phyloP scores from a whole-genome alignment of 92 coral and sea anemone genomes.

The Phenganax marumi region DNA sequence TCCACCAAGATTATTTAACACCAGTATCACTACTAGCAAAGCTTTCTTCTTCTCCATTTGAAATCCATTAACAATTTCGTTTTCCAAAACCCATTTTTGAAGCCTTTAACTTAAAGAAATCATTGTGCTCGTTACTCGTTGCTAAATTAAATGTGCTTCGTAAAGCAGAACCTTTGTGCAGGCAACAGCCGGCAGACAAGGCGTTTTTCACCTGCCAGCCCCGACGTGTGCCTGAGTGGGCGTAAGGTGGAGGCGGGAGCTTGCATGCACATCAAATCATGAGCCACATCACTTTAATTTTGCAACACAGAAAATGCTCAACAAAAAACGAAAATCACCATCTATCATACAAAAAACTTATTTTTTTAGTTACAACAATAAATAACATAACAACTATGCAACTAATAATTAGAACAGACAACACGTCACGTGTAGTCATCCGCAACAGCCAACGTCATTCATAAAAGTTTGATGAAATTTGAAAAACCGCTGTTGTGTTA shows the following conservation, averaged over 20 bases:
- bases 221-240: constrained; percentile 1
- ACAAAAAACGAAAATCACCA: too few species aligned
- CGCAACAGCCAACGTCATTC: too few species aligned
- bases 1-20: neutral
- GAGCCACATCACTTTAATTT: neutral
- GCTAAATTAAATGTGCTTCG: neutral
- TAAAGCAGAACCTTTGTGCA: constrained; percentile 12
- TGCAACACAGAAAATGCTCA: too few species aligned
- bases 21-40: constrained; percentile 2
- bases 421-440: too few species aligned
- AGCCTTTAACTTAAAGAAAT: neutral
- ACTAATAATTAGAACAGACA: too few species aligned
- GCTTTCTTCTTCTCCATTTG: constrained; percentile 10
- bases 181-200: neutral
- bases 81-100: constrained; percentile 5
- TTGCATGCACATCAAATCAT: neutral
- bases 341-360: too few species aligned
- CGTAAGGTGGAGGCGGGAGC: neutral
- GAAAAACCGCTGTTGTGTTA: too few species aligned
- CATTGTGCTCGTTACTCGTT: neutral
- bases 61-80: constrained; percentile 18
- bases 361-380: too few species aligned
- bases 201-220: constrained; percentile 14
- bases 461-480: too few species aligned
- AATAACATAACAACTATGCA: too few species aligned